Evolutionary conservation across 2,888 invertebrate species (phyloP), one percentile per base, ranked within the genome.

Genomic region (Pheosia gnoma): DNA sequence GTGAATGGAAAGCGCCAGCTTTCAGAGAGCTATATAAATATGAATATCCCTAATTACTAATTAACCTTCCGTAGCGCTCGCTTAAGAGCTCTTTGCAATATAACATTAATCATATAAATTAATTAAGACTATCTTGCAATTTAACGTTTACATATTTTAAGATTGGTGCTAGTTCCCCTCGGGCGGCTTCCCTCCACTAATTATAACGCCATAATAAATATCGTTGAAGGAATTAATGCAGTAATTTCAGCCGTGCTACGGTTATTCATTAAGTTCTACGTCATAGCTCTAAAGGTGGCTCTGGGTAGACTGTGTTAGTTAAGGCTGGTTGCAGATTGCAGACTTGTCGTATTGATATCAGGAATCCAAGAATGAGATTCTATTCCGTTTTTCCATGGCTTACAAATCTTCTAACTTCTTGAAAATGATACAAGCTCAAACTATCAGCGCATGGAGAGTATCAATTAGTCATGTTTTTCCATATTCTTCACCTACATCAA

Each of bases 191-290:
- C 70, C 74, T 72, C 66, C 73, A 70, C 77, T 79, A 81, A 82
- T 82, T 82, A 80, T 77, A 77, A 78, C 71, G 70, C 75, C 73
- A 77, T 79, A 81, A 82, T 84, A 85, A 85, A 82, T 82, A 84
- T 77, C 77, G 76, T 72, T 62, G 61, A 64, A 72, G 73, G 78
- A 82, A 79, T 84, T 83, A 83, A 80, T 81, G 82, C 80, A 77
- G 83, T 80, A 85, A 85, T 84, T 84, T 78, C 68, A 72, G 67
- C 59, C 59, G 60, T 62, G 67, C 59, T 51, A 58, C 67, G 75
- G 77, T 79, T 83, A 81, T 82, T 81, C 78, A 81, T 80, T 81
- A 78, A 77, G 68, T 71, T 74, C 70, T 71, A 65, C 74, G 71
- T 79, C 79, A 80, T 74, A 75, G 72, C 71, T 71, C 72, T 75